Base-by-base conservation (phyloP, 2,888 invertebrate genomes). In the Temnothorax ravouxi region DNA sequence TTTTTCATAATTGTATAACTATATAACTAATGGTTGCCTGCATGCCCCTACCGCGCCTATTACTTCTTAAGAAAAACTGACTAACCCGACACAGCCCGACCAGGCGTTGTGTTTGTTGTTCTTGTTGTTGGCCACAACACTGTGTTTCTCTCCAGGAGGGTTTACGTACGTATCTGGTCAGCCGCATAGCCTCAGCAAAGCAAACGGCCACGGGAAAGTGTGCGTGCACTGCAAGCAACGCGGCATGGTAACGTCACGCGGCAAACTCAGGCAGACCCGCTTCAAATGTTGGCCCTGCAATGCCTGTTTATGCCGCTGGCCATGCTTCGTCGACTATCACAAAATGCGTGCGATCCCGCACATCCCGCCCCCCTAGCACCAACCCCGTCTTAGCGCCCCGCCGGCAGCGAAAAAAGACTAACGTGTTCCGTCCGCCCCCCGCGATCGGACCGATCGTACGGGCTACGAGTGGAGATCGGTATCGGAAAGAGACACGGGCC, bases 251-350 rank as follows among this genome's bases (percentile, higher is more conserved):
- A 95, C 95, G 90, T 94, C 94, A 91, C 94, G 94, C 88, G 95
- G 95, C 91, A 94, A 94, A 86, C 94, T 94, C 92, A 93, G 93
- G 88, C 95, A 95, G 93, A 95, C 95, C 91, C 94, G 95, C 92
- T 95, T 95, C 95, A 95, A 94, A 92, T 95, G 95, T 91, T 94
- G 94, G 94, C 93, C 94, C 93, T 95, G 95, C 93, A 94, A 94
- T 93, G 94, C 94, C 93, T 94, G 94, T 92, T 92, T 95, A 91
- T 95, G 95, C 90, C 94, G 95, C 86, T 94, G 94, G 93, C 94
- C 94, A 84, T 95, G 95, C 92, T 95, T 95, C 93, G 93, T 93
- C 88, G 95, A 95, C 88, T 95, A 93, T 92, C 95, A 95, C 92
- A 93, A 94, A 92, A 92, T 93, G 89, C 93, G 95, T 88, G 92